Base-by-base conservation (phyloP, 1,140 invertebrate genomes). In the Hermetia illucens region DNA sequence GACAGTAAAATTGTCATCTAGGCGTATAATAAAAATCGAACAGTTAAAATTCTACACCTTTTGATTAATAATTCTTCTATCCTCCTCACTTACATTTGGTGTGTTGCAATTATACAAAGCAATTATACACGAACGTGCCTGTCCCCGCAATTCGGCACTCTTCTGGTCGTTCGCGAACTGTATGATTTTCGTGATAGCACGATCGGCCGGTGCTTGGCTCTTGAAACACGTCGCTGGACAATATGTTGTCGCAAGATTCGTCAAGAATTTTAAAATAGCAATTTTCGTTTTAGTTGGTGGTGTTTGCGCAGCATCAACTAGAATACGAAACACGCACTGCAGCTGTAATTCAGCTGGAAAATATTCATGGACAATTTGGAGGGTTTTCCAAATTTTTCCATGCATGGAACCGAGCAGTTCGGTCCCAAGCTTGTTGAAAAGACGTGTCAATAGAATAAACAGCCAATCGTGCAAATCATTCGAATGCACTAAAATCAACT, bases 321-420 rank as follows among this genome's bases (percentile, higher is more conserved):
- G 65, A 63, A 91, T 90, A 55, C 81, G 66, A 45, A 75, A 75
- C 44, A 75, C 69, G 45, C 72, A 72, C 21, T 68, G 64, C 13
- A 75, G 53, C 46, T 76, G 71, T 22, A 75, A 45, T 15, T 72
- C 68, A 5, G 70, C 62, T 3, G 72, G 71, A 54, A 76, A 77
- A 55, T 66, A 71, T 58, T 73, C 84, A 71, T 82, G 77, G 6
- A 95, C 79, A 13, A 89, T 70, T 43, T 91, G 84, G 32, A 96
- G 62, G 0, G 84, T 87, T 55, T 78, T 80, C 54, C 85, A 75
- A 22, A 95, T 81, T 66, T 95, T 95, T 24, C 73, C 75, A 52
- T 90, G 82, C 41, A 93, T 80, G 2, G 90, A 95, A 27, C 79
- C 82, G 2, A 96, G 68, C 24, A 93, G 71, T 61, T 97, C 92